Evolutionary conservation across 2,113 vertebrate genomes (phyloP).

Genomic region (Tonatia bakeri): DNA sequence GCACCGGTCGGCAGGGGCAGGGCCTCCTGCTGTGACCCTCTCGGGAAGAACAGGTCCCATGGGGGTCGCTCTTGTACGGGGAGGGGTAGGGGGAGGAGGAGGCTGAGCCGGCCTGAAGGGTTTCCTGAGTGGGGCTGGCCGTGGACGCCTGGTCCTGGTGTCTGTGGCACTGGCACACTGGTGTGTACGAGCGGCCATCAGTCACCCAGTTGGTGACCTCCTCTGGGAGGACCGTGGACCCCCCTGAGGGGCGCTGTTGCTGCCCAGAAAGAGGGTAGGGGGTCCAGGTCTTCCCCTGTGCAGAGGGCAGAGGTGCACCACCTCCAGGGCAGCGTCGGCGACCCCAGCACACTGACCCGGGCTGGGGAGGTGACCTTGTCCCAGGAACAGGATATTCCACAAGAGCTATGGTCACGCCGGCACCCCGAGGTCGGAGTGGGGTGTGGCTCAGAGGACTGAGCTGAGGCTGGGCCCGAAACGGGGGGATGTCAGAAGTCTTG

Average conservation of each 20-base stretch:
- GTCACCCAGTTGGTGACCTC: neutral
- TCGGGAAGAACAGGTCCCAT: fast-evolving
- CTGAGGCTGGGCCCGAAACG: neutral
- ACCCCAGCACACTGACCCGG: neutral
- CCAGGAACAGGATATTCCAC: neutral
- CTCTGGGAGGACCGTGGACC: fast-evolving
- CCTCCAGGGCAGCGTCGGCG: neutral
- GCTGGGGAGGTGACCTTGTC: neutral
- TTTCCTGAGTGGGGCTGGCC: neutral
- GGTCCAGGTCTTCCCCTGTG: neutral
- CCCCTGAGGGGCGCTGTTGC: neutral
- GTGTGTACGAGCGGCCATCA: fast-evolving
- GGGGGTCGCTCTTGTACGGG: fast-evolving
- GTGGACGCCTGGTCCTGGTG: fast-evolving
- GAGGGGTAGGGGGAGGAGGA: neutral
- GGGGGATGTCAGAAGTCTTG: neutral
- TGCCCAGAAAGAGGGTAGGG: neutral
- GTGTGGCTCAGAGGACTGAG: fast-evolving
- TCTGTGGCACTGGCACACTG: fast-evolving
- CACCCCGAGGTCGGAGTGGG: fast-evolving
- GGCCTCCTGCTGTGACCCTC: neutral
- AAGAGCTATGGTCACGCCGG: neutral
- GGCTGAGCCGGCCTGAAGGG: neutral
- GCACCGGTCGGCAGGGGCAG: fast-evolving
- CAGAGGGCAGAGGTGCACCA: neutral